A percentile compares a stretch with the other conserved stretches of the same genome.
Evolutionary conservation across 2,113 vertebrate genomes (phyloP).

Genomic region (Brachypteracias leptosomus): DNA sequence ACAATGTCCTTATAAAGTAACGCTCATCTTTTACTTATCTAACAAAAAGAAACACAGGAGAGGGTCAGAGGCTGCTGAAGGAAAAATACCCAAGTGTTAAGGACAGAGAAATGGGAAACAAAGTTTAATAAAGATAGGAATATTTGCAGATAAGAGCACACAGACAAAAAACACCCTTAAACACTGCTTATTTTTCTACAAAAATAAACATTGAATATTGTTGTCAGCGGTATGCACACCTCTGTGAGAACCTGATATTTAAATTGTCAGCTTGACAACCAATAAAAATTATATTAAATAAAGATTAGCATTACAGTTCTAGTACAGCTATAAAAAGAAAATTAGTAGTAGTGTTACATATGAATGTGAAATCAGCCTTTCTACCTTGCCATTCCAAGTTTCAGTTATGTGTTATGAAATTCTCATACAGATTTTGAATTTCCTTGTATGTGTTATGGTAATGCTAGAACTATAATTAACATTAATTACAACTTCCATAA

Average conservation of each 20-base stretch:
- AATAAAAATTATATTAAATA: background rate
- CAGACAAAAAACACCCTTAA: background rate
- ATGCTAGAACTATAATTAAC: background rate
- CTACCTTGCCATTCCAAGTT: background rate
- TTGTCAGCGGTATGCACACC: background rate
- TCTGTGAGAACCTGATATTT: background rate
- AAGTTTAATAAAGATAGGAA: slow-evolving; percentile 1
- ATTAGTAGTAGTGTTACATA: background rate
- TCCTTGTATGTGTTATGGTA: background rate
- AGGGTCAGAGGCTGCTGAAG: slow-evolving; percentile 43
- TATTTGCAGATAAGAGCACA: background rate
- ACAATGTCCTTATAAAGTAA: slow-evolving; percentile 73
- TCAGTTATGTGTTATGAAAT: background rate
- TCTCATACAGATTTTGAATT: background rate
- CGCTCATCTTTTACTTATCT: slow-evolving; percentile 69
- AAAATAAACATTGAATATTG: background rate
- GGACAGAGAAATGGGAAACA: slow-evolving; percentile 48
- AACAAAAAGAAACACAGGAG: slow-evolving; percentile 59
- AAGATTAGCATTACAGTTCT: background rate
- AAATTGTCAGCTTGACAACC: background rate
- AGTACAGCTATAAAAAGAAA: background rate
- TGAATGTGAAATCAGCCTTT: background rate
- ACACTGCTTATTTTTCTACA: background rate
- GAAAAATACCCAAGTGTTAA: slow-evolving; percentile 43
- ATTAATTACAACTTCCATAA: slow-evolving; percentile 19